phyloP scores from a whole-genome alignment of 2,888 invertebrate species.

The Bembecia ichneumoniformis region DNA sequence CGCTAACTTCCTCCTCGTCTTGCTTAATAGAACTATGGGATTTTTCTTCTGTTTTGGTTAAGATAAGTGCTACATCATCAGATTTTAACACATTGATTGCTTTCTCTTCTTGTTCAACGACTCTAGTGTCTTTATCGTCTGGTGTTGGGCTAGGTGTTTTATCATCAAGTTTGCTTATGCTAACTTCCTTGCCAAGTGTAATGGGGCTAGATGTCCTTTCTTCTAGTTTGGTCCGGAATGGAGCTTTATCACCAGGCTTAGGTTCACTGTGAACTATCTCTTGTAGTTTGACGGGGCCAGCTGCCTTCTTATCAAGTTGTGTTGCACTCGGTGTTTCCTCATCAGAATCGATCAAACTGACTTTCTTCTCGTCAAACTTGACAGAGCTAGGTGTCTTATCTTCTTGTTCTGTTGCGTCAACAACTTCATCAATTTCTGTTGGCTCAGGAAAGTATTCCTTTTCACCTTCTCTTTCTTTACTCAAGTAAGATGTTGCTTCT shows the following conservation, averaged over 20 bases:
- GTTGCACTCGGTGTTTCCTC: slow-evolving; percentile 5
- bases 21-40: too few species aligned
- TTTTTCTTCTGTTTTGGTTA: slow-evolving; percentile 3
- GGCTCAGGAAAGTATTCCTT: neutral
- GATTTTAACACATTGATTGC: neutral
- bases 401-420: neutral
- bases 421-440: too few species aligned
- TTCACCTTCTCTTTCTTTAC: neutral
- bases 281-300: slow-evolving; percentile 2
- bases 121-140: neutral
- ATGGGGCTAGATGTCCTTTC: neutral
- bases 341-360: slow-evolving; percentile 3
- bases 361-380: slow-evolving; percentile 1
- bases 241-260: neutral
- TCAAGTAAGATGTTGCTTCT: neutral
- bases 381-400: slow-evolving; percentile 2
- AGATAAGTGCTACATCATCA: neutral
- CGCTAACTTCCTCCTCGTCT: neutral
- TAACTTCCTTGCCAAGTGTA: neutral
- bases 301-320: slow-evolving; percentile 1
- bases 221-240: neutral
- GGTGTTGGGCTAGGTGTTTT: neutral
- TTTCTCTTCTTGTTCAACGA: neutral
- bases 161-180: neutral
- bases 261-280: too few species aligned